These are phyloP conservation scores for Crax fasciolata DNA, from an alignment of 2,797 vertebrate species.

Conservation along the genomic window DNA sequence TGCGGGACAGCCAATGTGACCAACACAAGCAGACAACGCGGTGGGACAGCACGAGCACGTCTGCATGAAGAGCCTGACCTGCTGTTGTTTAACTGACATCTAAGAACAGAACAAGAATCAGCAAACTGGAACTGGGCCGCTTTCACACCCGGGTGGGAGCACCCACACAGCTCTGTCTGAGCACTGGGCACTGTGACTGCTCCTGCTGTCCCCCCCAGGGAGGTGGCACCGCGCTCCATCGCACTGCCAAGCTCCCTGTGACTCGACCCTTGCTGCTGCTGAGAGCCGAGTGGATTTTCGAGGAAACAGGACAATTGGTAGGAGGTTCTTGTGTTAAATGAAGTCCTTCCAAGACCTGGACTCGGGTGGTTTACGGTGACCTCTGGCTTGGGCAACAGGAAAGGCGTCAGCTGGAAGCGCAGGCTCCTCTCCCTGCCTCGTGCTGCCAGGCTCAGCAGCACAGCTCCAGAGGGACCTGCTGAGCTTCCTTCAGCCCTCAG, in stretches of 20 bases:
- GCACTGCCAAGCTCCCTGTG: not conserved
- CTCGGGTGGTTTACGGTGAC: not conserved
- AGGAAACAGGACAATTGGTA: not conserved
- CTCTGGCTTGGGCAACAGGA: not conserved
- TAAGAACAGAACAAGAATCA: not conserved
- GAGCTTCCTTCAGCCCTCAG: not conserved
- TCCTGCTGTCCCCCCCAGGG: not conserved
- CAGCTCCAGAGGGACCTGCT: not conserved
- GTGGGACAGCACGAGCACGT: accelerated
- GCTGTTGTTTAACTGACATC: not conserved
- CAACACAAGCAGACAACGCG: not conserved
- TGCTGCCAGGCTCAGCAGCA: accelerated
- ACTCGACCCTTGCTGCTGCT: not conserved
- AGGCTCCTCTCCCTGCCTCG: not conserved
- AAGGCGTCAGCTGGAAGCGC: accelerated
- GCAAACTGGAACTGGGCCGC: not conserved
- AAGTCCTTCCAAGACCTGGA: not conserved
- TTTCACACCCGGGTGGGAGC: not conserved
- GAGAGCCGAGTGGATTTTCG: not conserved
- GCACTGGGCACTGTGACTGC: accelerated
- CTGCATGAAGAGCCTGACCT: not conserved
- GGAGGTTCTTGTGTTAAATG: not conserved
- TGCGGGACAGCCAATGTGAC: not conserved
- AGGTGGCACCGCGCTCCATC: not conserved
- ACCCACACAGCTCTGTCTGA: not conserved